These are phyloP conservation scores for Andrena minutula DNA, from an alignment of 2,888 invertebrate genomes.

Conservation along the genomic window DNA sequence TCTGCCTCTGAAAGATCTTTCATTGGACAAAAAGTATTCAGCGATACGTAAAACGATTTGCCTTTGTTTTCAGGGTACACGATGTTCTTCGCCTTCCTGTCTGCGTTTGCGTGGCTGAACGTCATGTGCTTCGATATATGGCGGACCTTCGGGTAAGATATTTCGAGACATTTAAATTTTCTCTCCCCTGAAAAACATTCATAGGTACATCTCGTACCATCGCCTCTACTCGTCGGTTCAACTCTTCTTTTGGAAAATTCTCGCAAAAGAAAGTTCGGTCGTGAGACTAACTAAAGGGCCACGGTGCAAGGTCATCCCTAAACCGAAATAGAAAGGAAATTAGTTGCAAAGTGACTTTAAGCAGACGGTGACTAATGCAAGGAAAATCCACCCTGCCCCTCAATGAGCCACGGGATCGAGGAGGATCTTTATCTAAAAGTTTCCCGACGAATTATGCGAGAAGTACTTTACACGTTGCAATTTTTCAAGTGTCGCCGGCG, in stretches of 20 bases:
- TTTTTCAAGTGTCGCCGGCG: conserved; percentile 33
- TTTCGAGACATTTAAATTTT: conserved; percentile 35
- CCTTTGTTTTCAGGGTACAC: conserved; percentile 87
- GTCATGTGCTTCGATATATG: conserved; percentile 94
- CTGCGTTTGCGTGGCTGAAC: conserved; percentile 92
- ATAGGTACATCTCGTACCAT: not conserved
- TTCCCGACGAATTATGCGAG: conserved; percentile 9
- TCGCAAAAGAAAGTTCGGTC: not conserved
- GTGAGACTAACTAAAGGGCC: not conserved
- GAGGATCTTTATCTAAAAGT: conserved; percentile 22
- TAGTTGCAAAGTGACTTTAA: not conserved
- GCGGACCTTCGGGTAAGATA: conserved; percentile 92
- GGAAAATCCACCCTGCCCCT: not conserved
- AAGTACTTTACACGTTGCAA: conserved; percentile 39
- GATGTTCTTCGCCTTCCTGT: conserved; percentile 89
- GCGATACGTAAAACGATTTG: not conserved
- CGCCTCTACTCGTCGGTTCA: too few relatives aligned
- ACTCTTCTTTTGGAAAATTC: not conserved
- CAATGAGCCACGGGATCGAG: conserved; percentile 12
- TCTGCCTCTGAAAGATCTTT: too few relatives aligned
- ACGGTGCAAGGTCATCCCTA: not conserved
- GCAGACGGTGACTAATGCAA: conserved; percentile 12
- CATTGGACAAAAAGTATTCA: not conserved
- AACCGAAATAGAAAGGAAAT: conserved; percentile 25
- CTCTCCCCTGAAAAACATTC: not conserved